phyloP scores from a whole-genome alignment of 2,888 invertebrate species.

The Amaurobius ferox region DNA sequence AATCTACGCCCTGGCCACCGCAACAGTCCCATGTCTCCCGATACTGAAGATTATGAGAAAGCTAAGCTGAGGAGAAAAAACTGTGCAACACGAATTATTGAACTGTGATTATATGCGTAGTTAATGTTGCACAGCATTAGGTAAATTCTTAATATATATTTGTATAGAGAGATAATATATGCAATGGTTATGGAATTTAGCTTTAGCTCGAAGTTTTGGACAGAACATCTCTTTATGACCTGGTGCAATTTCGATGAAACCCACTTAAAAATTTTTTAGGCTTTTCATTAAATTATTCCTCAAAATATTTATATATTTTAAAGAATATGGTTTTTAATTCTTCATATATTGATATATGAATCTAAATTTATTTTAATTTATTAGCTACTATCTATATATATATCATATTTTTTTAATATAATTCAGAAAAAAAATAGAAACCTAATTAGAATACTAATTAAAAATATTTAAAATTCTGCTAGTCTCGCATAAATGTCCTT shows the following conservation, averaged over 20 bases:
- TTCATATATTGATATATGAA: too few relatives aligned
- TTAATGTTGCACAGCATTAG: slow-evolving; percentile 38
- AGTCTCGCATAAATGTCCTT: too few relatives aligned
- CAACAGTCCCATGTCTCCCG: slow-evolving; percentile 29
- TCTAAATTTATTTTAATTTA: too few relatives aligned
- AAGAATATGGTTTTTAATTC: too few relatives aligned
- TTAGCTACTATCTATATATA: too few relatives aligned
- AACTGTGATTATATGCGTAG: slow-evolving; percentile 61
- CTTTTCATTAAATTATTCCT: too few relatives aligned
- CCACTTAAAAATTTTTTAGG: neutral
- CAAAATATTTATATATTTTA: too few relatives aligned
- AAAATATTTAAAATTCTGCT: too few relatives aligned
- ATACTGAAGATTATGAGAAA: slow-evolving; percentile 70
- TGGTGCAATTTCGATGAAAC: neutral
- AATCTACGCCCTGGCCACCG: slow-evolving; percentile 80
- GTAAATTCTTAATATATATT: slow-evolving; percentile 39
- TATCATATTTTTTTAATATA: too few relatives aligned
- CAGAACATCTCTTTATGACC: neutral
- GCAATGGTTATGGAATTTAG: slow-evolving; percentile 24
- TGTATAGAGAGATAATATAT: slow-evolving; percentile 53
- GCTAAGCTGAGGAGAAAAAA: slow-evolving; percentile 58
- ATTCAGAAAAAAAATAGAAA: too few relatives aligned
- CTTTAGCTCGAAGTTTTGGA: slow-evolving; percentile 12
- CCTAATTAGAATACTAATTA: too few relatives aligned
- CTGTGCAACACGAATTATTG: slow-evolving; percentile 73